phyloP scores from a whole-genome alignment of 2,797 vertebrate species.

The Cossypha caffra region DNA sequence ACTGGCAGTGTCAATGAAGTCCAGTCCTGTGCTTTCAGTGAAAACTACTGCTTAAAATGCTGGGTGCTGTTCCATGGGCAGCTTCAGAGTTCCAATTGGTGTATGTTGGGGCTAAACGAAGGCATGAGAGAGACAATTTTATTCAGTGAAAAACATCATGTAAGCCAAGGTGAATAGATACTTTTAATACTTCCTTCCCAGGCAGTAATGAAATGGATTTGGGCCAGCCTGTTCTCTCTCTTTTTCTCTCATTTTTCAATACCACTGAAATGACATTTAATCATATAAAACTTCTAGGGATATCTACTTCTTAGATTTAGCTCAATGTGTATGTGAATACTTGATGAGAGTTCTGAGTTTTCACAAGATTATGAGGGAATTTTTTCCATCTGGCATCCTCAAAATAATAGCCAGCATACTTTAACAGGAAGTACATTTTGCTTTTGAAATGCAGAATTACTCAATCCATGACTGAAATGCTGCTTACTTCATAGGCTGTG shows the following conservation, averaged over 20 bases:
- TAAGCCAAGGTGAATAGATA: neutral
- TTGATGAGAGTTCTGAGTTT: neutral
- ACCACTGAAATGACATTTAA: neutral
- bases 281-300: neutral
- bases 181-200: neutral
- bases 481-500: neutral
- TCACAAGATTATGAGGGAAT: neutral
- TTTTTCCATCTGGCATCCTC: neutral
- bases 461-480: neutral
- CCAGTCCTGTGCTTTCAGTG: neutral
- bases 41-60: neutral
- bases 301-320: neutral
- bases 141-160: neutral
- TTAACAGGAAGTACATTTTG: neutral
- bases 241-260: neutral
- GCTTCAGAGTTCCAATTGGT: neutral
- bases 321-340: neutral
- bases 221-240: neutral
- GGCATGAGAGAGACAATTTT: neutral
- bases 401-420: neutral
- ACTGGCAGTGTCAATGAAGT: neutral
- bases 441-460: neutral
- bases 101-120: neutral
- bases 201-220: neutral
- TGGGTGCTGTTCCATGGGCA: neutral